Evolutionary conservation across 2,797 vertebrate species (phyloP).

Genomic region (Falco berigora): DNA sequence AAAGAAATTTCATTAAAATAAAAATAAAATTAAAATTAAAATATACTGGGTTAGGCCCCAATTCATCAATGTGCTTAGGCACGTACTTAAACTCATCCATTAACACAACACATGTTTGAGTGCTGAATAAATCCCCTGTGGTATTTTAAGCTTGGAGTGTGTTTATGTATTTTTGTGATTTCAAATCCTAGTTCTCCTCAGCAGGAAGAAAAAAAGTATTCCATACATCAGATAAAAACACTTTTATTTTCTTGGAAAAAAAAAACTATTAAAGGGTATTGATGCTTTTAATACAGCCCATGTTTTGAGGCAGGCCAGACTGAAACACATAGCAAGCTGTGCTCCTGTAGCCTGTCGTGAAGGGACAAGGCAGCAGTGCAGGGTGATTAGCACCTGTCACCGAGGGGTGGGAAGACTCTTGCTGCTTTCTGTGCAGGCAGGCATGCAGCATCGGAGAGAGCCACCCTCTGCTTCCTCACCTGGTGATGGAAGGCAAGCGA

Average conservation of each 20-base stretch:
- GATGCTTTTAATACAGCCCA: not conserved
- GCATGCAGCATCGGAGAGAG: rapidly evolving
- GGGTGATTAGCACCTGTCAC: not conserved
- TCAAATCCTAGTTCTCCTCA: not conserved
- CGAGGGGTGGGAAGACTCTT: not conserved
- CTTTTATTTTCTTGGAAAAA: not conserved
- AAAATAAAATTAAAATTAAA: not conserved
- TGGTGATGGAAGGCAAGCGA: not conserved
- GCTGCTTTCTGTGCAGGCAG: not conserved
- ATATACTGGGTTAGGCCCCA: not conserved
- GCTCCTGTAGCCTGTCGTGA: not conserved
- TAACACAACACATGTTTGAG: not conserved
- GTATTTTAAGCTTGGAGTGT: not conserved
- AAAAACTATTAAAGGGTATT: not conserved
- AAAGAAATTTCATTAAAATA: not conserved
- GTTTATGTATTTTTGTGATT: not conserved
- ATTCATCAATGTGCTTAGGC: not conserved
- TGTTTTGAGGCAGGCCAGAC: not conserved
- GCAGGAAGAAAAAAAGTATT: not conserved
- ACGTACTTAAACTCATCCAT: not conserved
- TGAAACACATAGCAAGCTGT: not conserved
- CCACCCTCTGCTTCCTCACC: not conserved
- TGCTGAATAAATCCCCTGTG: not conserved
- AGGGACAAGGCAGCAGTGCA: not conserved
- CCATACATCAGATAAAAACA: not conserved